Conservation (phyloP, 2,113 vertebrate species). For the Cygnus atratus region DNA sequence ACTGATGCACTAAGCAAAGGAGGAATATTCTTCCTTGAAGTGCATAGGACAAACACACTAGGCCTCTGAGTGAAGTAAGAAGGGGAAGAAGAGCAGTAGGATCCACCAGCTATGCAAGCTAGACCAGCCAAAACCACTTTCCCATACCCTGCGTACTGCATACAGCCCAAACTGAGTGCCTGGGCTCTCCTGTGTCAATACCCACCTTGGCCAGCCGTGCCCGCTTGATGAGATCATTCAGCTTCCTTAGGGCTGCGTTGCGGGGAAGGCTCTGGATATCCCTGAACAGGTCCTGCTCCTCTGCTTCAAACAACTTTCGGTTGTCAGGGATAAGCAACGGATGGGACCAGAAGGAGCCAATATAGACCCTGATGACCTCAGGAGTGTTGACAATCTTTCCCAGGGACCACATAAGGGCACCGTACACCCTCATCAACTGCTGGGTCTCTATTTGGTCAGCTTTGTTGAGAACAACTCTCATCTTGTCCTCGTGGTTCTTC, state of each 20-base stretch:
- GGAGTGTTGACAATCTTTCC: conserved; percentile 98
- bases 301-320: conserved; percentile 94
- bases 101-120: neutral
- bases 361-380: conserved; percentile 96
- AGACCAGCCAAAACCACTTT: neutral
- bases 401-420: conserved; percentile 98
- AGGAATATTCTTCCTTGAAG: neutral
- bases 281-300: conserved; percentile 95
- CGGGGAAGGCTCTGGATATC: conserved; percentile 96
- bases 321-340: conserved; percentile 94
- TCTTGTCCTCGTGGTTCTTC: conserved; percentile 99
- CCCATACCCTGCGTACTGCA: neutral
- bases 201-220: conserved; percentile 94
- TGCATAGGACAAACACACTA: neutral
- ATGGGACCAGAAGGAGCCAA: conserved; percentile 99
- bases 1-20: neutral
- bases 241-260: conserved; percentile 93
- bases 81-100: neutral
- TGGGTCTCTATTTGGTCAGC: conserved; percentile 98
- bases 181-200: neutral
- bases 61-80: neutral
- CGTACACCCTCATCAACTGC: conserved; percentile 96
- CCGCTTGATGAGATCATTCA: conserved; percentile 96
- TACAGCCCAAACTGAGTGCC: neutral
- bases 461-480: conserved; percentile 97